Percentiles rank a stretch among this genome's conserved stretches.
Conservation (phyloP, 2,888 invertebrate species). For the Sinotaia quadrata region DNA sequence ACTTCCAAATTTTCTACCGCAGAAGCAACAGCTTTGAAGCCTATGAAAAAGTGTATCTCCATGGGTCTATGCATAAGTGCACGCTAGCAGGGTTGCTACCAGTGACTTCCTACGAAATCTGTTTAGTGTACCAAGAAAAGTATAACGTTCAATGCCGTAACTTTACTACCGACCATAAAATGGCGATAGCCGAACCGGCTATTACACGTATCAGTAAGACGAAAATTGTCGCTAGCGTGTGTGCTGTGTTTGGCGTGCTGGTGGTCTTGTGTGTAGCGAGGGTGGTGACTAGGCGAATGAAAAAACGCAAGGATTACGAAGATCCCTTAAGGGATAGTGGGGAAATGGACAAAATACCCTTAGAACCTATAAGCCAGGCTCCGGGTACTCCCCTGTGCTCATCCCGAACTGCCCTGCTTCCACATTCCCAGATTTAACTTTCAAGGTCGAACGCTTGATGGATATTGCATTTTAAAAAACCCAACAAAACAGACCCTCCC, state of each 20-base stretch:
- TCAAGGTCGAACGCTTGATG: too few species aligned
- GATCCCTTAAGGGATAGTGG: constrained; percentile 63
- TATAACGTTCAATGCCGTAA: constrained; percentile 58
- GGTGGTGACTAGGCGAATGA: constrained; percentile 62
- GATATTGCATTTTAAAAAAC: background rate
- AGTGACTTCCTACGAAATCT: constrained; percentile 72
- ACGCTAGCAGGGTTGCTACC: constrained; percentile 71
- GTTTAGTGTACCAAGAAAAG: constrained; percentile 69
- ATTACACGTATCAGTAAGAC: constrained; percentile 53
- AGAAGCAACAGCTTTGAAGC: constrained; percentile 9
- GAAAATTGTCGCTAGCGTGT: constrained; percentile 55
- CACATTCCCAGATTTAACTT: constrained; percentile 43
- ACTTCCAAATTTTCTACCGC: constrained; percentile 56
- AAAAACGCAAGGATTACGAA: constrained; percentile 68
- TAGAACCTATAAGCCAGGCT: constrained; percentile 72
- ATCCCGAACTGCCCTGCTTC: constrained; percentile 64
- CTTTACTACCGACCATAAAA: constrained; percentile 48
- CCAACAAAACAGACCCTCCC: background rate
- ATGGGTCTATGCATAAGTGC: constrained; percentile 65
- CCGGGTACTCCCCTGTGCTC: constrained; percentile 65
- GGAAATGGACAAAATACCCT: constrained; percentile 70
- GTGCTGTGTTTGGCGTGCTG: constrained; percentile 50
- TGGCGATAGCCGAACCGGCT: constrained; percentile 36
- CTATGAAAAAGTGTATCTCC: constrained; percentile 42
- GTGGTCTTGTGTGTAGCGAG: constrained; percentile 70